Evolutionary conservation across 2,888 invertebrate species (phyloP).

Genomic region (Drosophila stalkeri): DNA sequence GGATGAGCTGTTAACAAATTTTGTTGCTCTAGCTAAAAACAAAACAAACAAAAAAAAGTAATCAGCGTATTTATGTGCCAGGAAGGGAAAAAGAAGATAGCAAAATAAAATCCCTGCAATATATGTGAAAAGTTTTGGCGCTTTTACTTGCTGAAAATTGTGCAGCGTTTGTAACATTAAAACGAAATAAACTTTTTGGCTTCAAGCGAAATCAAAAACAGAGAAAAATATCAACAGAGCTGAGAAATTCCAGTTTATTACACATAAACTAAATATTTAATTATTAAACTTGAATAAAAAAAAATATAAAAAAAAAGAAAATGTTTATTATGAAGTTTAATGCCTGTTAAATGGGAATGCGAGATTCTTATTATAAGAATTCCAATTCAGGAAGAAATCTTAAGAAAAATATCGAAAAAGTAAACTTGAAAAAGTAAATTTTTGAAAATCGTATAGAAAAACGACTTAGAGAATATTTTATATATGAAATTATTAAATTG

Average conservation of each 20-base stretch:
- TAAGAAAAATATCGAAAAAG: background rate
- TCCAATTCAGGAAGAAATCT: background rate
- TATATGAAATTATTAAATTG: background rate
- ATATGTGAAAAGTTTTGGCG: constrained; percentile 29
- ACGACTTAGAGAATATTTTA: background rate
- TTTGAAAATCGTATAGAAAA: background rate
- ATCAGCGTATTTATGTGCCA: constrained; percentile 23
- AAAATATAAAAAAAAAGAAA: background rate
- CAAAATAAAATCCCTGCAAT: constrained; percentile 5
- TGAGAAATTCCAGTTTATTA: constrained; percentile 5
- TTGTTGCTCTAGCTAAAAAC: background rate
- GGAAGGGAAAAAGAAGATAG: background rate
- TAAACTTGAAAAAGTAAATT: background rate
- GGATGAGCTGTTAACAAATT: constrained; percentile 7
- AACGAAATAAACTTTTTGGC: constrained; percentile 13
- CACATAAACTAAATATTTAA: constrained; percentile 5
- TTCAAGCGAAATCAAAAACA: constrained; percentile 7
- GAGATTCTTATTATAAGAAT: background rate
- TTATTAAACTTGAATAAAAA: background rate
- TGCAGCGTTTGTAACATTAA: constrained; percentile 15
- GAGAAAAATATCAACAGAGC: background rate
- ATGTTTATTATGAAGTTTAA: background rate
- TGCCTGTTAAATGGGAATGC: background rate
- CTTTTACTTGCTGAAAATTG: constrained; percentile 10
- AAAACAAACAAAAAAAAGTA: constrained; percentile 23